A percentile compares a stretch with the other conserved stretches of the same genome.
These are phyloP conservation scores for Acleris holmiana DNA, from an alignment of 2,888 invertebrate species.

Conservation along the genomic window DNA sequence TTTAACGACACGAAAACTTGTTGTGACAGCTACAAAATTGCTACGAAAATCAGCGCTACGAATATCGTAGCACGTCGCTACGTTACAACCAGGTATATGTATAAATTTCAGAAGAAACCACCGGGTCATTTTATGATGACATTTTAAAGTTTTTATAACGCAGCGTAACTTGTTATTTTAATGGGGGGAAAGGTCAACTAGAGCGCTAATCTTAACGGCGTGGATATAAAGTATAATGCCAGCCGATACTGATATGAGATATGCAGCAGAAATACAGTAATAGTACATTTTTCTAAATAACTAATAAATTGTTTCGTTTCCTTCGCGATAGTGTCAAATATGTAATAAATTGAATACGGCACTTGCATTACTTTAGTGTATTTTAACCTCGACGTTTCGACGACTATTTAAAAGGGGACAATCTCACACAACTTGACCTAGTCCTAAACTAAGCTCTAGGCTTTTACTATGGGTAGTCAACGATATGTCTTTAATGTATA, in stretches of 20 bases:
- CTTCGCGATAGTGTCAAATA: too few species aligned
- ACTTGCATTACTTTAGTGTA: too few species aligned
- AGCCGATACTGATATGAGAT: slow-evolving; percentile 11
- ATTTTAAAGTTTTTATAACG: not conserved
- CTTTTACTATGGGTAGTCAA: too few species aligned
- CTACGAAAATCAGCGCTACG: not conserved
- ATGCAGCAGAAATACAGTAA: slow-evolving; percentile 1
- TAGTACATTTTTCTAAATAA: not conserved
- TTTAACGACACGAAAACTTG: too few species aligned
- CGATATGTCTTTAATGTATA: too few species aligned
- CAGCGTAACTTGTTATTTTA: not conserved
- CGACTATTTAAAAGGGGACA: too few species aligned
- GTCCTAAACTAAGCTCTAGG: too few species aligned
- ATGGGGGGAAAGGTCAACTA: slow-evolving; percentile 9
- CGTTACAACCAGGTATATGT: not conserved
- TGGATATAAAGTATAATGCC: slow-evolving; percentile 3
- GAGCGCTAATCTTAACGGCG: slow-evolving; percentile 4
- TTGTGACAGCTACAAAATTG: not conserved
- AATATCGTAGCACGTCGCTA: not conserved
- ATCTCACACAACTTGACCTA: too few species aligned
- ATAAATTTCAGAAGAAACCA: not conserved
- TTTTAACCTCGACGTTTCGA: too few species aligned
- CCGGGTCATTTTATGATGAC: not conserved
- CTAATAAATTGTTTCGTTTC: too few species aligned
- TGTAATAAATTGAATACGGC: too few species aligned